A percentile compares a stretch with the other conserved stretches of the same genome.
These are phyloP conservation scores for Acanthopleura granulata DNA, from an alignment of 2,888 invertebrate species.

Conservation along the genomic window DNA sequence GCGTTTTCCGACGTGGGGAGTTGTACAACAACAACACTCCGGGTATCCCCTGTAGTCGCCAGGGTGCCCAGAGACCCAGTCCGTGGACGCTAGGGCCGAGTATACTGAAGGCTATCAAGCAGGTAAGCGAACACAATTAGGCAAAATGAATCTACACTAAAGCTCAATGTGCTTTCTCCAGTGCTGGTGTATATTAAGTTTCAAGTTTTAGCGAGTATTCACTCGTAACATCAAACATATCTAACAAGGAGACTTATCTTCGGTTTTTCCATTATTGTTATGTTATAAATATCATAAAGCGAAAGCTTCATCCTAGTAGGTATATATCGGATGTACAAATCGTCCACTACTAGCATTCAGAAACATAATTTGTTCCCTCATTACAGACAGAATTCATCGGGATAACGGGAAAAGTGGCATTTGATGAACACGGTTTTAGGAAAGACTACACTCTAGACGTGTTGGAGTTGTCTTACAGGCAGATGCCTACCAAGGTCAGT, in stretches of 20 bases:
- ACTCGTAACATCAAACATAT: too few relatives aligned
- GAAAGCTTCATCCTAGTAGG: too few relatives aligned
- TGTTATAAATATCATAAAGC: too few relatives aligned
- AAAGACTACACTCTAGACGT: conserved; percentile 53
- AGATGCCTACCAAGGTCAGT: conserved; percentile 42
- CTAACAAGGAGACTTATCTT: too few relatives aligned
- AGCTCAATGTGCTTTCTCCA: too few relatives aligned
- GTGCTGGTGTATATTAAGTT: too few relatives aligned
- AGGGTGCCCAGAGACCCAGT: conserved; percentile 28
- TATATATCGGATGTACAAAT: too few relatives aligned
- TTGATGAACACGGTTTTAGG: conserved; percentile 55
- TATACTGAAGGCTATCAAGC: conserved; percentile 36
- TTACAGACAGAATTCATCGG: conserved; percentile 53
- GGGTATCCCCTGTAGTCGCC: conserved; percentile 35
- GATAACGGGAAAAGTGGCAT: conserved; percentile 60
- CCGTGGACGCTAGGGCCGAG: conserved; percentile 42
- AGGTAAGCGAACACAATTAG: conserved; percentile 28
- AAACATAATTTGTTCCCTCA: too few relatives aligned
- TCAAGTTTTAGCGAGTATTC: too few relatives aligned
- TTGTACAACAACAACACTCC: conserved; percentile 35
- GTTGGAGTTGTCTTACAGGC: conserved; percentile 54
- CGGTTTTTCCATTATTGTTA: too few relatives aligned
- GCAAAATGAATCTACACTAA: too few relatives aligned
- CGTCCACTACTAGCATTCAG: too few relatives aligned
- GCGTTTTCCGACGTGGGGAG: conserved; percentile 30